Percentiles rank a stretch among this genome's conserved stretches.
Conservation (phyloP, 2,888 invertebrate genomes). For the Morinoia aosen region DNA sequence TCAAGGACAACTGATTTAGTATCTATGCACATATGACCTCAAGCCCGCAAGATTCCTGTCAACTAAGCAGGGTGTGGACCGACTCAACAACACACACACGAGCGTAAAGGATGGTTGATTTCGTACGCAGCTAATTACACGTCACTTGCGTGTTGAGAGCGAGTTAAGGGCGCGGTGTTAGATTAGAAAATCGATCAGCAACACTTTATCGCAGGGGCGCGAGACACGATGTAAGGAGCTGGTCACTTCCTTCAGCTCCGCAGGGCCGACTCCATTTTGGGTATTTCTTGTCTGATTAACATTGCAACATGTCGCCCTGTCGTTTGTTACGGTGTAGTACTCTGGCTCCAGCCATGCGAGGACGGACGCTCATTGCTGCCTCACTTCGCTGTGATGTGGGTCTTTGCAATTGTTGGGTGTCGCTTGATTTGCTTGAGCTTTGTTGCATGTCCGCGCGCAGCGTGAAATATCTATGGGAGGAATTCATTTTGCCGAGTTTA, state of each 20-base stretch:
- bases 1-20: neutral
- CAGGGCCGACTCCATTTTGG: slow-evolving; percentile 39
- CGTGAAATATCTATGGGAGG: too few relatives aligned
- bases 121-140: slow-evolving; percentile 36
- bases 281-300: neutral
- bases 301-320: neutral
- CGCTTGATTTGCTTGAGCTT: too few relatives aligned
- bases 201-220: slow-evolving; percentile 39
- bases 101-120: neutral
- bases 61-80: neutral
- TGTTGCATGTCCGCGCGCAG: too few relatives aligned
- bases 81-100: neutral
- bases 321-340: neutral
- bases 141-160: slow-evolving; percentile 46
- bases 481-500: too few relatives aligned
- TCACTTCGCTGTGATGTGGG: too few relatives aligned
- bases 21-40: neutral
- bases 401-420: too few relatives aligned
- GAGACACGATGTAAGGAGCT: slow-evolving; percentile 2
- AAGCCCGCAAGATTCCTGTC: neutral
- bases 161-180: slow-evolving; percentile 45
- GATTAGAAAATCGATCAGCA: slow-evolving; percentile 51
- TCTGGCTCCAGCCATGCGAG: too few relatives aligned
- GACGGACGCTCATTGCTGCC: too few relatives aligned
- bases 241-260: neutral